phyloP scores from a whole-genome alignment of 53 echinoderm and acorn worm genomes.

The Apostichopus leukothele region DNA sequence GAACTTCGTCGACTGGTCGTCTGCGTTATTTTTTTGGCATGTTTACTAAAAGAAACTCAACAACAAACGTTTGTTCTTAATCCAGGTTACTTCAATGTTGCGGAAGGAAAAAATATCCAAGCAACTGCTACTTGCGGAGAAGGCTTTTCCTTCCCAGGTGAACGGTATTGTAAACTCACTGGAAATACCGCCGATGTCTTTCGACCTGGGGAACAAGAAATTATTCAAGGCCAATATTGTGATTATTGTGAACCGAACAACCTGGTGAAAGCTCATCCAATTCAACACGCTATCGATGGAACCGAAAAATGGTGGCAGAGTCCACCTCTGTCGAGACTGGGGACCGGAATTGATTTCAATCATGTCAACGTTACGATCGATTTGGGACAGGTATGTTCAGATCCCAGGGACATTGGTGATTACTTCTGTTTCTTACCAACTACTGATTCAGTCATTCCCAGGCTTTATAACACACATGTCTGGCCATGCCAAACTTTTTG shows the following conservation, averaged over 20 bases:
- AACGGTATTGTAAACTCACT: slow-evolving; percentile 91
- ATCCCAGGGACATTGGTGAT: neutral
- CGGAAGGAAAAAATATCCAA: slow-evolving; percentile 70
- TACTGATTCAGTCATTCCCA: too few relatives aligned
- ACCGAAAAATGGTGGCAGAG: slow-evolving; percentile 99
- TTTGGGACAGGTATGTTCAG: slow-evolving; percentile 78
- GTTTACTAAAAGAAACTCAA: neutral
- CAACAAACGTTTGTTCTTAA: slow-evolving; percentile 50
- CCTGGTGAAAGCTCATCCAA: slow-evolving; percentile 68
- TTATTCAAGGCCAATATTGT: slow-evolving; percentile 89
- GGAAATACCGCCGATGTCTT: slow-evolving; percentile 88
- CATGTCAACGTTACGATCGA: slow-evolving; percentile 89
- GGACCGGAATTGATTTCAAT: slow-evolving; percentile 53
- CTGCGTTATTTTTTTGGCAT: neutral
- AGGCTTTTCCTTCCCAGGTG: slow-evolving; percentile 68
- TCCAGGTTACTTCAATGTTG: slow-evolving; percentile 88
- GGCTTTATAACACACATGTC: too few relatives aligned
- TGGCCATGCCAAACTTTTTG: too few relatives aligned
- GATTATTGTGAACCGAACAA: slow-evolving; percentile 75
- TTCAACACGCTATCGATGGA: slow-evolving; percentile 79
- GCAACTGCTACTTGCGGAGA: slow-evolving; percentile 92
- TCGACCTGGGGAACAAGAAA: slow-evolving; percentile 64
- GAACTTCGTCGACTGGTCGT: neutral
- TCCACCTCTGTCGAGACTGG: slow-evolving; percentile 71
- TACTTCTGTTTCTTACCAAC: too few relatives aligned